Evolutionary conservation across 2,888 invertebrate genomes (phyloP).

Genomic region (Lasiommata megera): DNA sequence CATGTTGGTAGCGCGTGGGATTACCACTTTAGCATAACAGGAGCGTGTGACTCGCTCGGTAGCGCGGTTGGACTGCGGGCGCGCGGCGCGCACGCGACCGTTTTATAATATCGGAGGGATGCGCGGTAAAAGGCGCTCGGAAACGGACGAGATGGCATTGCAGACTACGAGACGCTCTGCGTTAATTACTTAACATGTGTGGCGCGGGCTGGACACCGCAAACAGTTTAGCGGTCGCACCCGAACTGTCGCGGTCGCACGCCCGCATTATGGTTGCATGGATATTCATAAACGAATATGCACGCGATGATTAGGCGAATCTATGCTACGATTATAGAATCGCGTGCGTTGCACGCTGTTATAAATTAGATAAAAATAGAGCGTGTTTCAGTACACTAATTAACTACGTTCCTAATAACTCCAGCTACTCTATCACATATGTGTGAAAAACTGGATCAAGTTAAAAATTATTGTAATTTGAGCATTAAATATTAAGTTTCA

Average conservation of each 20-base stretch:
- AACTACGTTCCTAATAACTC: slow-evolving; percentile 1
- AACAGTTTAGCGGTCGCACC: slow-evolving; percentile 27
- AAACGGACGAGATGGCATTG: slow-evolving; percentile 70
- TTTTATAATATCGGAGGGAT: slow-evolving; percentile 77
- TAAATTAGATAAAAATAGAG: slow-evolving; percentile 28
- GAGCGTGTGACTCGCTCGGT: slow-evolving; percentile 66
- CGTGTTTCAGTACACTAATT: slow-evolving; percentile 14
- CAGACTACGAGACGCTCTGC: slow-evolving; percentile 52
- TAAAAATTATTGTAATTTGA: no score
- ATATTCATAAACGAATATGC: slow-evolving; percentile 22
- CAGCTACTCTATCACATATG: background rate
- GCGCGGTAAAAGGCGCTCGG: slow-evolving; percentile 71
- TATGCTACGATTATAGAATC: slow-evolving; percentile 26
- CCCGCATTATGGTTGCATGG: slow-evolving; percentile 24
- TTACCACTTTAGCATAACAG: slow-evolving; percentile 63
- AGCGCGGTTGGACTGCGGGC: slow-evolving; percentile 70
- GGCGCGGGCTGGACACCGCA: slow-evolving; percentile 19
- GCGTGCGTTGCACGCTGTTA: slow-evolving; percentile 21
- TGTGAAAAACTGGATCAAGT: no score
- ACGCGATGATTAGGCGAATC: slow-evolving; percentile 33
- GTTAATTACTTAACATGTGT: slow-evolving; percentile 31
- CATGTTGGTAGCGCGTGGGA: slow-evolving; percentile 57
- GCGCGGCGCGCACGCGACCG: slow-evolving; percentile 60
- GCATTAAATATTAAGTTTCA: no score
- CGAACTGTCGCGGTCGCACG: slow-evolving; percentile 33